Conservation (phyloP, 2,113 vertebrate species). For the Passerina amoena region DNA sequence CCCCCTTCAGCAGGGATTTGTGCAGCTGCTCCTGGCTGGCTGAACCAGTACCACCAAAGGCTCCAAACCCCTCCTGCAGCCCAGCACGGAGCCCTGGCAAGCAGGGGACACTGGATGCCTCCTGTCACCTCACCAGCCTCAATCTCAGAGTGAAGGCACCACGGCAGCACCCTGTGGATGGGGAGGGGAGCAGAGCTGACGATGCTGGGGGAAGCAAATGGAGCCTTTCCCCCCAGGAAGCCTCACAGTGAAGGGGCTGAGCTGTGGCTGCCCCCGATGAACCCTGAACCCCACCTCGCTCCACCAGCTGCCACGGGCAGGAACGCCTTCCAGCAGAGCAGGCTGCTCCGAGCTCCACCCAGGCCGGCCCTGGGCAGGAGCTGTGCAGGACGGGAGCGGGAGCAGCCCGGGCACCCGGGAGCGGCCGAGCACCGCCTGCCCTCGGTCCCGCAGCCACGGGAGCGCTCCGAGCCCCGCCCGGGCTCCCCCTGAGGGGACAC, state of each 20-base stretch:
- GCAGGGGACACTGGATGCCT: accelerated
- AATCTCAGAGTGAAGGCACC: not conserved
- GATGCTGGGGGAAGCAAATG: accelerated
- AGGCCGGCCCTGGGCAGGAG: accelerated
- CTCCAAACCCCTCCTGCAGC: not conserved
- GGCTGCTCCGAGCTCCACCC: not conserved
- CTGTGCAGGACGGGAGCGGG: not conserved
- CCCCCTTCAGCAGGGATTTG: not conserved
- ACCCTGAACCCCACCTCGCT: not conserved
- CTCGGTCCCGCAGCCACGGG: no score
- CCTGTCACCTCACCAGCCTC: not conserved
- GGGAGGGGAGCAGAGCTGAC: accelerated
- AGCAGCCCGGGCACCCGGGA: accelerated
- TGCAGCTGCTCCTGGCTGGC: not conserved
- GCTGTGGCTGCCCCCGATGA: not conserved
- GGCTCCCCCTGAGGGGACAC: no score
- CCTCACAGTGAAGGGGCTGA: not conserved
- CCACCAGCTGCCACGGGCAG: no score
- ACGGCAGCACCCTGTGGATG: accelerated
- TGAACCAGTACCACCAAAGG: not conserved
- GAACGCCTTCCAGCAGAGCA: not conserved
- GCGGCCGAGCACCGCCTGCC: accelerated
- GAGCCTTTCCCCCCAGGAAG: accelerated
- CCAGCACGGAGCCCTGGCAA: not conserved
- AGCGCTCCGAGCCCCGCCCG: not conserved